phyloP scores from a whole-genome alignment of 2,797 vertebrate genomes.

The Trachops cirrhosus region DNA sequence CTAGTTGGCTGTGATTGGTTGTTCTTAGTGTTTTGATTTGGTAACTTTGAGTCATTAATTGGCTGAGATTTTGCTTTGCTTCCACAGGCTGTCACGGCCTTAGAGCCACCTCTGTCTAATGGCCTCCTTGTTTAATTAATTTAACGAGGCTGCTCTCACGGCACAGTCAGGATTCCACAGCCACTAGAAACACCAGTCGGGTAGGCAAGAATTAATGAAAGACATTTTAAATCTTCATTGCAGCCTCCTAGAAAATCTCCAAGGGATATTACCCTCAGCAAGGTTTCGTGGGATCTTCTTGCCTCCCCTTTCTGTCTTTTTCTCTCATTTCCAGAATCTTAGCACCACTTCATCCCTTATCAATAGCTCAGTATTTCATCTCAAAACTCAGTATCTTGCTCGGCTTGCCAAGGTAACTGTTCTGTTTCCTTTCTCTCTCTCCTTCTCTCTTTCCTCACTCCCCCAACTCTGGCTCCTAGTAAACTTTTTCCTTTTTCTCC shows the following conservation, averaged over 20 bases:
- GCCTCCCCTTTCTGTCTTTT: neutral
- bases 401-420: neutral
- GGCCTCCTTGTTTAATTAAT: neutral
- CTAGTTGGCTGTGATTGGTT: neutral
- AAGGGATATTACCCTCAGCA: neutral
- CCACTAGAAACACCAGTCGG: neutral
- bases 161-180: neutral
- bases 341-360: neutral
- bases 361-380: conserved; percentile 10
- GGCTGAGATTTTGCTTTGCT: neutral
- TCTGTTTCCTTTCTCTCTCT: neutral
- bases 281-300: neutral
- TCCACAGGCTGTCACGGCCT: neutral
- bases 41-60: neutral
- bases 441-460: too few relatives aligned
- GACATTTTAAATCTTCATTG: neutral
- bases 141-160: neutral
- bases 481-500: neutral
- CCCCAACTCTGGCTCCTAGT: neutral
- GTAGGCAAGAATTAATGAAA: neutral
- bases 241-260: conserved; percentile 33
- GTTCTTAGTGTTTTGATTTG: neutral
- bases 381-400: neutral
- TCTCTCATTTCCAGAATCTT: neutral
- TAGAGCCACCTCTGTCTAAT: neutral